These are phyloP conservation scores for Manacus vitellinus DNA, from an alignment of 2,113 vertebrate genomes.

Conservation along the genomic window DNA sequence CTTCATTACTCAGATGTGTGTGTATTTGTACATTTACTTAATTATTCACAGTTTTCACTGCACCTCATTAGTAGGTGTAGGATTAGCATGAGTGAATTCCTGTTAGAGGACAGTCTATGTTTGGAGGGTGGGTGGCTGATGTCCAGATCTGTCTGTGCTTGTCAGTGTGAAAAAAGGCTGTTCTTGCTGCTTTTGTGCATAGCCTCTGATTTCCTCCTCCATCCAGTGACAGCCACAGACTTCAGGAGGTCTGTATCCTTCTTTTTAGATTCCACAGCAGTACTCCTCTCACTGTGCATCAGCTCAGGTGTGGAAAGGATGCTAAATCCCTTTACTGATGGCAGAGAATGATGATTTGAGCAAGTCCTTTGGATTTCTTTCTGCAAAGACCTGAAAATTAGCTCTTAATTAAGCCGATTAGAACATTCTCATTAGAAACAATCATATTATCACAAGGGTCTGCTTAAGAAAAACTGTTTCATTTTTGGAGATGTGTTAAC, in stretches of 20 bases:
- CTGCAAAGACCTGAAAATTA: neutral
- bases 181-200: neutral
- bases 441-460: neutral
- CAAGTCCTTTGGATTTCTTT: neutral
- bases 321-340: neutral
- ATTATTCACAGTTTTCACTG: neutral
- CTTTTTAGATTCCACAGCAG: neutral
- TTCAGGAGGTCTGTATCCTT: neutral
- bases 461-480: neutral
- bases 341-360: neutral
- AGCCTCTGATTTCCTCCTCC: neutral
- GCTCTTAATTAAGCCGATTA: slow-evolving; percentile 10
- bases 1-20: neutral
- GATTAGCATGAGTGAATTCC: neutral
- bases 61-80: neutral
- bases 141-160: neutral
- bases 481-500: neutral
- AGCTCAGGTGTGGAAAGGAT: neutral
- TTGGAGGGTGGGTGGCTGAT: neutral
- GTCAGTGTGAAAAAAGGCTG: neutral
- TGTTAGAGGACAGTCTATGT: neutral
- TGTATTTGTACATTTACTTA: neutral
- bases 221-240: neutral
- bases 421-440: neutral
- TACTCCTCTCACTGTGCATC: too few relatives aligned